phyloP scores from a whole-genome alignment of 2,797 vertebrate genomes.

The Arremon aurantiirostris region DNA sequence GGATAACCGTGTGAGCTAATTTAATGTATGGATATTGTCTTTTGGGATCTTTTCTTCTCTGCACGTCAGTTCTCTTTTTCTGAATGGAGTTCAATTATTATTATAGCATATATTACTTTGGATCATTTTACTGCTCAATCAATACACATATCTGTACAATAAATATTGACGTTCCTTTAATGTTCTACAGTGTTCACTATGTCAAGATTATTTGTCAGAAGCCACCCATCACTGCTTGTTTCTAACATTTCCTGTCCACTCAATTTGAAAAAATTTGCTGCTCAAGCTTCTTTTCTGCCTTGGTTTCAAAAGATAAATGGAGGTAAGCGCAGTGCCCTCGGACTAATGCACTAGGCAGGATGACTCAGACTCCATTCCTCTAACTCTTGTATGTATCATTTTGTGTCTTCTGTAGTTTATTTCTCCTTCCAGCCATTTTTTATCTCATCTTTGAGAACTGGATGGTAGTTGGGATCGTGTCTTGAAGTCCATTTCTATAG shows the following conservation, averaged over 20 bases:
- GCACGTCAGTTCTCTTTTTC: background rate
- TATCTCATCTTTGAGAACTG: background rate
- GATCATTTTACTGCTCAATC: constrained; percentile 68
- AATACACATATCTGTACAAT: constrained; percentile 66
- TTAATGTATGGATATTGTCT: constrained; percentile 41
- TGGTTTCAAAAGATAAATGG: background rate
- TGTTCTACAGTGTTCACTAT: background rate
- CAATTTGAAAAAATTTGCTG: background rate
- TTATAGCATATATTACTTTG: constrained; percentile 55
- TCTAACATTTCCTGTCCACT: constrained; percentile 2
- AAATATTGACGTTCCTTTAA: constrained; percentile 66
- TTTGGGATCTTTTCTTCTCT: constrained; percentile 31
- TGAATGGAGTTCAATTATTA: constrained; percentile 67
- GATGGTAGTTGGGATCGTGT: background rate
- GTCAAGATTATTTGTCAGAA: constrained; percentile 20
- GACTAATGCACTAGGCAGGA: background rate
- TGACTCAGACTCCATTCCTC: background rate
- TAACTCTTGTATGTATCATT: background rate
- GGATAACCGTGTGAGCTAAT: background rate
- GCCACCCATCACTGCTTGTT: constrained; percentile 4
- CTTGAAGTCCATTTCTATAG: background rate
- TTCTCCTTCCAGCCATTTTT: background rate
- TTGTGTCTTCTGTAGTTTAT: background rate
- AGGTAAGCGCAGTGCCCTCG: rapidly evolving
- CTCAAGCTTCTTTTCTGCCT: background rate